phyloP scores from a whole-genome alignment of 2,888 invertebrate genomes.

The Pseudanteris insignis region DNA sequence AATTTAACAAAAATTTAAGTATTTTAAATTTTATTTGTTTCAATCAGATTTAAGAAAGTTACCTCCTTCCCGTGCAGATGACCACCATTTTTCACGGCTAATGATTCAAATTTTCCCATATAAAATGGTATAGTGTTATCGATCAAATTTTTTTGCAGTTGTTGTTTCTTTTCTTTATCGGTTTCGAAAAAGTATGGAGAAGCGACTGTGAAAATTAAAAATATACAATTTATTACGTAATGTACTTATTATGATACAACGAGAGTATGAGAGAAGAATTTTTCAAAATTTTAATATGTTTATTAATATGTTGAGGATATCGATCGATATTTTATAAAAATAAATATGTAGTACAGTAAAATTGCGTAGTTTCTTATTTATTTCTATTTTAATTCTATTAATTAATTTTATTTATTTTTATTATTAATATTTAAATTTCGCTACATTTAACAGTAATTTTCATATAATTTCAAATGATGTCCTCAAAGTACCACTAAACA shows the following conservation, averaged over 20 bases:
- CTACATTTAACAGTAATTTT: neutral
- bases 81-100: slow-evolving; percentile 53
- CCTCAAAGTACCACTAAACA: no score
- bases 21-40: no score
- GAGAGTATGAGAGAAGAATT: no score
- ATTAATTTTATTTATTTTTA: no score
- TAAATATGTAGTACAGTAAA: no score
- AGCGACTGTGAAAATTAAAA: slow-evolving; percentile 39
- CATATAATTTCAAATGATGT: no score
- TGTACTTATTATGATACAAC: neutral
- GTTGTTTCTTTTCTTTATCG: slow-evolving; percentile 50
- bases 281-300: no score
- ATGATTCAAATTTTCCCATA: slow-evolving; percentile 52
- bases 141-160: slow-evolving; percentile 51
- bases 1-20: no score
- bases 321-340: no score
- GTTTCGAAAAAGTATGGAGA: slow-evolving; percentile 51
- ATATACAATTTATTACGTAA: neutral
- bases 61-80: slow-evolving; percentile 58
- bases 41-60: slow-evolving; percentile 6
- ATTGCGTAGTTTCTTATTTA: no score
- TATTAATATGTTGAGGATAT: no score
- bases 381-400: no score
- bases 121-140: slow-evolving; percentile 53
- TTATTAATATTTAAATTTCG: neutral